phyloP scores from a whole-genome alignment of 2,888 invertebrate genomes.

The Galeruca laticollis region DNA sequence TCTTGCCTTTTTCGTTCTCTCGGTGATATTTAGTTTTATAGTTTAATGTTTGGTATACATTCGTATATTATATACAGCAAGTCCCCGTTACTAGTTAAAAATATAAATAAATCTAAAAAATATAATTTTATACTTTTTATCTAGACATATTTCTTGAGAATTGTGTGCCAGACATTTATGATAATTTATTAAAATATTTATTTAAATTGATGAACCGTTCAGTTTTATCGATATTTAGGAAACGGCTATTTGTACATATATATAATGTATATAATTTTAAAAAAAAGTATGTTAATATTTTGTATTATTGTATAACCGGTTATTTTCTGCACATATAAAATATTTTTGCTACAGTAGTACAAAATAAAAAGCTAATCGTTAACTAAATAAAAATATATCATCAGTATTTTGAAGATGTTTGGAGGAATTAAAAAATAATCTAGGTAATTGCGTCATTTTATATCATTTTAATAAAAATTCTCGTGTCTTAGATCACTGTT shows the following conservation, averaged over 20 bases:
- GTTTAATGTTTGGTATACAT: slow-evolving; percentile 20
- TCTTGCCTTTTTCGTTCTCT: slow-evolving; percentile 35
- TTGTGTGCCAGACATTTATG: slow-evolving; percentile 10
- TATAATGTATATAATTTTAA: slow-evolving; percentile 39
- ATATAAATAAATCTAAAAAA: too few relatives aligned
- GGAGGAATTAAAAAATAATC: background rate
- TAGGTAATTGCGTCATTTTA: background rate
- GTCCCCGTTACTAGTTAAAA: too few relatives aligned
- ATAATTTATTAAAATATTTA: slow-evolving; percentile 41
- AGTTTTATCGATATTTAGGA: slow-evolving; percentile 46
- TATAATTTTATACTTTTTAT: too few relatives aligned
- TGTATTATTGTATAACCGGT: slow-evolving; percentile 54
- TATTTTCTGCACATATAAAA: slow-evolving; percentile 51
- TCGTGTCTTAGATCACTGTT: too few relatives aligned
- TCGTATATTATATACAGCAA: slow-evolving; percentile 1
- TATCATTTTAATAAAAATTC: too few relatives aligned
- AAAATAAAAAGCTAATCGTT: slow-evolving; percentile 50
- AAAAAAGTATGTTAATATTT: slow-evolving; percentile 46
- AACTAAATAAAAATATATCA: slow-evolving; percentile 32
- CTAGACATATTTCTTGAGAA: background rate
- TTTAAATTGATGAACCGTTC: slow-evolving; percentile 43
- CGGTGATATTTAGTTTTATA: slow-evolving; percentile 31
- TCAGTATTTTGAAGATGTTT: slow-evolving; percentile 46
- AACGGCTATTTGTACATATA: slow-evolving; percentile 41
- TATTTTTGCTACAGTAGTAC: slow-evolving; percentile 56